Evolutionary conservation across 2,797 vertebrate species (phyloP).

Genomic region (Bryconaethiops microstoma): DNA sequence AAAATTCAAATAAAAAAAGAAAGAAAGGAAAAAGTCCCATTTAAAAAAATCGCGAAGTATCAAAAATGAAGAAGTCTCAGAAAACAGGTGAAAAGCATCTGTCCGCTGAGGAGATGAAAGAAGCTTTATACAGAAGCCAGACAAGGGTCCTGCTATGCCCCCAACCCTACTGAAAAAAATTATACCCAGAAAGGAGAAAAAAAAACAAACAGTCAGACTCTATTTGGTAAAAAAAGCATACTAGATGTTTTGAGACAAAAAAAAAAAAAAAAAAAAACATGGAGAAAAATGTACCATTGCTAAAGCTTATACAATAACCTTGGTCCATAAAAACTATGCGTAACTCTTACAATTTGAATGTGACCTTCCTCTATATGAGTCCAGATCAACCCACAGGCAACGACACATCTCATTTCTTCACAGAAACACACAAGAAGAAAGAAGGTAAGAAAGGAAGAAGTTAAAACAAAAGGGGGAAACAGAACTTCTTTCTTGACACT

Average conservation of each 20-base stretch:
- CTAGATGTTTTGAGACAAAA: constrained; percentile 96
- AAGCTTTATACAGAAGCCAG: constrained; percentile 83
- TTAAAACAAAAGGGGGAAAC: constrained; percentile 73
- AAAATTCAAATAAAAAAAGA: constrained; percentile 70
- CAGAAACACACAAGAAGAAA: constrained; percentile 75
- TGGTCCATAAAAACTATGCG: constrained; percentile 99
- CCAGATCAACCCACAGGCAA: constrained; percentile 69
- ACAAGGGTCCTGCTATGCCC: constrained; percentile 68
- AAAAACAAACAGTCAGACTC: constrained; percentile 89
- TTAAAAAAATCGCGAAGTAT: constrained; percentile 73
- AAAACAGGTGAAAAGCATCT: constrained; percentile 30
- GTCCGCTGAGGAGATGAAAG: constrained; percentile 69
- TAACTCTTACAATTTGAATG: constrained; percentile 80
- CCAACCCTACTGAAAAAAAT: constrained; percentile 68
- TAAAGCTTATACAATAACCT: constrained; percentile 99
- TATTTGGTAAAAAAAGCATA: constrained; percentile 99
- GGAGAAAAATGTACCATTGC: constrained; percentile 99
- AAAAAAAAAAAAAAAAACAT: constrained; percentile 98
- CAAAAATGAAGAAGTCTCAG: constrained; percentile 78
- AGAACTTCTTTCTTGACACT: constrained; percentile 73
- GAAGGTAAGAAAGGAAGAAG: constrained; percentile 72
- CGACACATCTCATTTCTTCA: constrained; percentile 56
- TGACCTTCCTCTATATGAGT: constrained; percentile 79
- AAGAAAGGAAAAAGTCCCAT: constrained; percentile 75
- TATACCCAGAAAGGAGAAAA: constrained; percentile 62